Conservation (phyloP, 2,888 invertebrate species). For the Drosophila heteroneura region DNA sequence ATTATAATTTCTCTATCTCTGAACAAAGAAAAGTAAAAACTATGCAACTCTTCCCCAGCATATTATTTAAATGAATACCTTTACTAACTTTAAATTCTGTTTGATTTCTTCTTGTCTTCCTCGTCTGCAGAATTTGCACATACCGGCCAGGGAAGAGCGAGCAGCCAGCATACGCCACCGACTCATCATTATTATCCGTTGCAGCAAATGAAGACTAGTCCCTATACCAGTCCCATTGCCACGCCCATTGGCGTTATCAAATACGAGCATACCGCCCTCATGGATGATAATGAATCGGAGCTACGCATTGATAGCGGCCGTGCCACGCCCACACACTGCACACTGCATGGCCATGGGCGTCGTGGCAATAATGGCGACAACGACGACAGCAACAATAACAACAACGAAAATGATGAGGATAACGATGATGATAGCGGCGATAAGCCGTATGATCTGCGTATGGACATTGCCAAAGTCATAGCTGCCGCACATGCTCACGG, state of each 20-base stretch:
- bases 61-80: constrained; percentile 6
- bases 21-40: constrained; percentile 15
- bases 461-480: constrained; percentile 80
- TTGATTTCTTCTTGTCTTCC: constrained; percentile 34
- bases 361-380: constrained; percentile 60
- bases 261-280: constrained; percentile 69
- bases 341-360: constrained; percentile 25
- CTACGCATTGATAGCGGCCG: constrained; percentile 68
- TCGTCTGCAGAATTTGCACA: constrained; percentile 44
- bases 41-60: constrained; percentile 20
- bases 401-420: constrained; percentile 66
- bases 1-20: constrained; percentile 45
- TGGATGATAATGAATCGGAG: constrained; percentile 72
- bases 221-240: constrained; percentile 78
- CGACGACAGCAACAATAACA: constrained; percentile 53
- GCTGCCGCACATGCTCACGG: constrained; percentile 56
- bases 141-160: constrained; percentile 34
- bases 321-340: constrained; percentile 56
- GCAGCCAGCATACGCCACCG: constrained; percentile 23
- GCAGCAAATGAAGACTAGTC: constrained; percentile 79
- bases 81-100: constrained; percentile 33
- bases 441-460: constrained; percentile 84
- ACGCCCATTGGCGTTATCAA: constrained; percentile 75
- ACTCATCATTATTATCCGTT: constrained; percentile 65
- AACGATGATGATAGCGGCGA: constrained; percentile 41